A percentile compares a stretch with the other conserved stretches of the same genome.
phyloP scores from a whole-genome alignment of 2,113 vertebrate genomes.

The Naja naja region DNA sequence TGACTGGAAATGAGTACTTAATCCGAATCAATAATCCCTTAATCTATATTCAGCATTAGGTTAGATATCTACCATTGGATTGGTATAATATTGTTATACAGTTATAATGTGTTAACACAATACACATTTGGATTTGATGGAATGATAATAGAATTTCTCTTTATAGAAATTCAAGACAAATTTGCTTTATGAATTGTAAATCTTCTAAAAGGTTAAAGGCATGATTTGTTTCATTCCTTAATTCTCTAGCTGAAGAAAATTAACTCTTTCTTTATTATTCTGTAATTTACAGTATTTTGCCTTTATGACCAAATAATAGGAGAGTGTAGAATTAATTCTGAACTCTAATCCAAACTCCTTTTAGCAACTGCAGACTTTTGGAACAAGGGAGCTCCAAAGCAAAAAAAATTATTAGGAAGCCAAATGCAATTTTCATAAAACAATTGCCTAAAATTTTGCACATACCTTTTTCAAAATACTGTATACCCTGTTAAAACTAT shows the following conservation, averaged over 20 bases:
- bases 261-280: not conserved
- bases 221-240: not conserved
- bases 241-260: not conserved
- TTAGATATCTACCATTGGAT: not conserved
- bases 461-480: not conserved
- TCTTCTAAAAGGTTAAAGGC: not conserved
- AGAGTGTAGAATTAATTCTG: not conserved
- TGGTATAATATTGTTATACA: not conserved
- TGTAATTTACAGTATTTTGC: not conserved
- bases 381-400: not conserved
- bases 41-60: not conserved
- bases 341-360: not conserved
- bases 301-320: not conserved
- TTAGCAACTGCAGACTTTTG: not conserved
- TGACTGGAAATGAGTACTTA: not conserved
- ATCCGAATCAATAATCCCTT: not conserved
- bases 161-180: not conserved
- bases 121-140: not conserved
- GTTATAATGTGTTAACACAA: not conserved
- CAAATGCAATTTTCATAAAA: not conserved
- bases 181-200: not conserved
- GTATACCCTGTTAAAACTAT: not conserved
- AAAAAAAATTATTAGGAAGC: not conserved
- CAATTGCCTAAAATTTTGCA: not conserved
- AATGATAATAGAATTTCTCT: not conserved